Base-by-base conservation (phyloP, 2,113 vertebrate genomes). In the Myiozetetes cayanensis region DNA sequence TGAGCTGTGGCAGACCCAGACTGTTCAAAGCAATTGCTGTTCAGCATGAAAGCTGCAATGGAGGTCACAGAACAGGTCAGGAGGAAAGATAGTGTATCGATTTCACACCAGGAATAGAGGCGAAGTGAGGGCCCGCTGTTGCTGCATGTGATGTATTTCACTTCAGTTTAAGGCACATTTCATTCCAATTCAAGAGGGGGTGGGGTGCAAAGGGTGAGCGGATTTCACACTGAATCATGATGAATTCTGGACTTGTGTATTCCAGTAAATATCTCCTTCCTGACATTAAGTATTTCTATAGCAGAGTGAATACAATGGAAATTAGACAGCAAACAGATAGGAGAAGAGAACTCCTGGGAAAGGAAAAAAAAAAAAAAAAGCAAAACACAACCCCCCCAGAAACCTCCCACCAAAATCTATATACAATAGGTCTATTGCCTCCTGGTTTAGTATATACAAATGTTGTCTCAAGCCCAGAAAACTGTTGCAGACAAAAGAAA, bases 51-150 rank as follows among this genome's bases (percentile, higher is more conserved):
- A 98, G 98, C 98, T 97, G 98, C 98, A 98, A 98, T 98, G 98
- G 98, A 98, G 98, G 98, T 99, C 98, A 99, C 92, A 86, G 97
- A 98, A 96, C 98, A 98, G 98, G 98, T 98, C 98, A 98, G 98
- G 95, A 98, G 98, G 98, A 99, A 98, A 98, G 98, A 99, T 98
- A 98, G 98, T 97, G 98, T 99, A 99, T 99, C 98, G 98, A 99
- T 99, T 99, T 99, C 98, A 98, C 98, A 98, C 97, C 97, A 97
- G 98, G 98, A 98, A 98, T 95, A 97, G 98, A 98, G 98, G 97
- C 97, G 70, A 98, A 98, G 98, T 91, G 1, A 97, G 95, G 97
- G 95, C 97, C 97, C 96, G 96, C 97, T 97, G 97, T 97, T 96
- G 98, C 97, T 96, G 97, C 97, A 93, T 96, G 97, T 98, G 98